Conservation (phyloP, 2,888 invertebrate species). For the Euphydryas editha region DNA sequence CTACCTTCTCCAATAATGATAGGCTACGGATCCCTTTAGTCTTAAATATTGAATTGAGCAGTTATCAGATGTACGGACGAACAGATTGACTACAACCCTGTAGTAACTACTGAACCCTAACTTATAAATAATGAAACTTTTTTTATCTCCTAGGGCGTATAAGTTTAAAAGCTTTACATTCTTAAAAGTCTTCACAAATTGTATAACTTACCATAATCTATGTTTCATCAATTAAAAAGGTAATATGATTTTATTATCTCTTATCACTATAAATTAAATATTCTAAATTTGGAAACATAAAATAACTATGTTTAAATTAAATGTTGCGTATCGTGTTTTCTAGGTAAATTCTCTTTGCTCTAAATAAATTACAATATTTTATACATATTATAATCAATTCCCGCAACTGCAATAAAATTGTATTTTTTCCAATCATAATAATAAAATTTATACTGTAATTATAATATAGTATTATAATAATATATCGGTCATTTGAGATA, state of each 20-base stretch:
- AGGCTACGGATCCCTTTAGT: slow-evolving; percentile 64
- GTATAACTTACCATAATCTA: slow-evolving; percentile 75
- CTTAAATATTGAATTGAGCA: slow-evolving; percentile 78
- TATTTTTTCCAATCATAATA: slow-evolving; percentile 48
- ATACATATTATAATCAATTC: slow-evolving; percentile 65
- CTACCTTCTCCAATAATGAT: slow-evolving; percentile 62
- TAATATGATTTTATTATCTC: slow-evolving; percentile 60
- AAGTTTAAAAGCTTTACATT: slow-evolving; percentile 75
- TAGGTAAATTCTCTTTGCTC: slow-evolving; percentile 50
- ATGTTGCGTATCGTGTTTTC: slow-evolving; percentile 42
- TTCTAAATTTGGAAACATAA: slow-evolving; percentile 49
- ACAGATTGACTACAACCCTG: slow-evolving; percentile 78
- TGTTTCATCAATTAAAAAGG: slow-evolving; percentile 62
- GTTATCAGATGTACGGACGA: slow-evolving; percentile 77
- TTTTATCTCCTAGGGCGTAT: slow-evolving; percentile 71
- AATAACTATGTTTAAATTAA: slow-evolving; percentile 42
- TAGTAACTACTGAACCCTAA: slow-evolving; percentile 74
- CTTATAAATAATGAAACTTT: slow-evolving; percentile 64
- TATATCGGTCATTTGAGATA: slow-evolving; percentile 69
- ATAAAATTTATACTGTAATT: slow-evolving; percentile 52
- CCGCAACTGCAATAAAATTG: slow-evolving; percentile 63
- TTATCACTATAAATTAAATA: slow-evolving; percentile 61
- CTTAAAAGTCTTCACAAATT: slow-evolving; percentile 77
- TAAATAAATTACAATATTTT: slow-evolving; percentile 54
- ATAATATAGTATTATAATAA: slow-evolving; percentile 55